Percentiles rank a stretch among this genome's conserved stretches.
phyloP scores from a whole-genome alignment of 2,888 invertebrate genomes.

The Scaptomyza flava region DNA sequence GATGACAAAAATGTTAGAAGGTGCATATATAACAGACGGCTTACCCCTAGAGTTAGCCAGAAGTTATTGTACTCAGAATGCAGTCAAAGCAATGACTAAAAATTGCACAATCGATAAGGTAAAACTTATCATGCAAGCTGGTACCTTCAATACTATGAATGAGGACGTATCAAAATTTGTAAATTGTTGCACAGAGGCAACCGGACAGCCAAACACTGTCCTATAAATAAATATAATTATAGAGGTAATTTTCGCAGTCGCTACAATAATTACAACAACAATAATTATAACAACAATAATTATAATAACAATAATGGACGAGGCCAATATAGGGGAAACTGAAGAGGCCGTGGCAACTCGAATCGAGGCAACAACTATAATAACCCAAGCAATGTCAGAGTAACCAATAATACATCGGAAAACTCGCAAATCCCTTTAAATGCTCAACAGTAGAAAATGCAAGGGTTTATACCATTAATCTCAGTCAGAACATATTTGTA shows the following conservation, averaged over 20 bases:
- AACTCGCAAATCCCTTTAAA: slow-evolving; percentile 16
- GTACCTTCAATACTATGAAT: too few species aligned
- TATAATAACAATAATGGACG: slow-evolving; percentile 7
- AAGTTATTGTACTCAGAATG: too few species aligned
- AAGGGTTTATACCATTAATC: slow-evolving; percentile 20
- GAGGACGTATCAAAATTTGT: too few species aligned
- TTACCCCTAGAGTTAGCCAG: too few species aligned
- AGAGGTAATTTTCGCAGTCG: neutral
- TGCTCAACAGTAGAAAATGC: slow-evolving; percentile 13
- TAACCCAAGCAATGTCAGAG: neutral
- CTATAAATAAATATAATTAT: neutral
- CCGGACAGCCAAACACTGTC: slow-evolving; percentile 7
- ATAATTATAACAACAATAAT: slow-evolving; percentile 4
- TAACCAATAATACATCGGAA: slow-evolving; percentile 11
- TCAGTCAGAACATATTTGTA: slow-evolving; percentile 19
- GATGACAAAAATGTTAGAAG: too few species aligned
- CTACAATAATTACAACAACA: too few species aligned
- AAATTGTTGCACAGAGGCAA: slow-evolving; percentile 6
- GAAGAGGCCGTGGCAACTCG: slow-evolving; percentile 17
- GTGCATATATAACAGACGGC: too few species aligned
- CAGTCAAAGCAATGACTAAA: too few species aligned
- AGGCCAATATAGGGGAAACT: slow-evolving; percentile 32
- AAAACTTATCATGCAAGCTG: too few species aligned
- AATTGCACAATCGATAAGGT: neutral
- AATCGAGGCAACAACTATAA: too few species aligned